Evolutionary conservation across 2,888 invertebrate genomes (phyloP).

Genomic region (Eupithecia vulgata): DNA sequence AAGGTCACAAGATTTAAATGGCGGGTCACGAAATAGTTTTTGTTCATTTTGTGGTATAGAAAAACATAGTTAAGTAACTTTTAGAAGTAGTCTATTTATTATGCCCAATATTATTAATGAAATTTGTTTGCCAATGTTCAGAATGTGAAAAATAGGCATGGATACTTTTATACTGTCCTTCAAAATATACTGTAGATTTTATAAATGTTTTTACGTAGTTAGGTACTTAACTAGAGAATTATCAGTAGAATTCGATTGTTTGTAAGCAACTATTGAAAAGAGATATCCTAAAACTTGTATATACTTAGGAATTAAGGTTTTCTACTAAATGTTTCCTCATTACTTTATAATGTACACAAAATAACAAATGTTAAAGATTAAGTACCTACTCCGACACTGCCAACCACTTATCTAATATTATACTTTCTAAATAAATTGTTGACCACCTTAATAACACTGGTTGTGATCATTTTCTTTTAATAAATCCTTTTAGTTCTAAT

Average conservation of each 20-base stretch:
- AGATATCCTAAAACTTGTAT: background rate
- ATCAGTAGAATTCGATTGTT: constrained; percentile 11
- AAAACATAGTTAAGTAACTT: background rate
- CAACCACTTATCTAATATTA: constrained; percentile 51
- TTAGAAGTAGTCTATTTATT: background rate
- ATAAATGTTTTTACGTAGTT: constrained; percentile 14
- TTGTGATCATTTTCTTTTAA: constrained; percentile 71
- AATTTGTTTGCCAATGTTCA: background rate
- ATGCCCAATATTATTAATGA: background rate
- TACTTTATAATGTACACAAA: constrained; percentile 17
- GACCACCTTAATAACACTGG: constrained; percentile 65
- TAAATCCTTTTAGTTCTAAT: constrained; percentile 54
- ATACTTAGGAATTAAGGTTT: constrained; percentile 12
- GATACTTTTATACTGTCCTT: background rate
- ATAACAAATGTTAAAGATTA: constrained; percentile 11
- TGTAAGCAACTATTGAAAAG: background rate
- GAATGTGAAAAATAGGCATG: too few species aligned
- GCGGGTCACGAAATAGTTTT: background rate
- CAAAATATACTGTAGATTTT: constrained; percentile 20
- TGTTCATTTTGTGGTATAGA: background rate
- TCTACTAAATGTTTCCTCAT: constrained; percentile 22
- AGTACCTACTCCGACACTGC: constrained; percentile 53
- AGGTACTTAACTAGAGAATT: constrained; percentile 17
- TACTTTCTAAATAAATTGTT: constrained; percentile 47
- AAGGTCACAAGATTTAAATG: constrained; percentile 49